Base-by-base conservation (phyloP, 2,113 vertebrate genomes). In the Chionodraco myersi region DNA sequence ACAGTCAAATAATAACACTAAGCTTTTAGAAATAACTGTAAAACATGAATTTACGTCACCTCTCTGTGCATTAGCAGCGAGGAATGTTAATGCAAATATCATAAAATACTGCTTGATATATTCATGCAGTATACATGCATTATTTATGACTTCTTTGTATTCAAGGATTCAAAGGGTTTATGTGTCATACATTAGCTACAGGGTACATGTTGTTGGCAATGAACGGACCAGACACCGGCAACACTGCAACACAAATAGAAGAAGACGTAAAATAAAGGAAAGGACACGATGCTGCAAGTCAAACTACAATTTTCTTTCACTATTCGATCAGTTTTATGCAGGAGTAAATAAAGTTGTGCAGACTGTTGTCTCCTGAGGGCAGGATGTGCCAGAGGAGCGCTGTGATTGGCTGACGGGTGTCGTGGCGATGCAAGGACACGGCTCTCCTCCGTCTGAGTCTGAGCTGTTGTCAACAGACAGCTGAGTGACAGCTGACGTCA, bases 401-500 rank as follows among this genome's bases (percentile, higher is more conserved):
- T 34, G 72, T 30, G 41, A 59, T 47, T 9, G 69, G 69, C 26
- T 59, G 4, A 78, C 70, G 30, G 34, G 3, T 47, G 65, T 64
- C 18, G 74, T 57, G 5, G 51, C 7, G 72, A 66, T 54, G 59
- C 71, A 72, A 71, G 68, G 77, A 49, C 83, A 36, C 14, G 65
- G 66, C 70, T 76, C 78, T 79, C 45, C 44, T 77, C 79, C 30
- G 48, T 69, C 60, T 61, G 7, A 12, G 66, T 58, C 45, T 18
- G 13, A 30, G 69, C 51, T 45, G 57, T 51, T 21, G 21, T 80
- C 72, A 68, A 9, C 69, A 51, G 82, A 68, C 75, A 7, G 41
- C 56, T 10, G 76, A 89, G 81, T 80, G 85, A 69, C 87, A 82
- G 85, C 84, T 65, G 77, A 82, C 80, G 85, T 88, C 85, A 79